These are phyloP conservation scores for Phoenoteleia sp. DNA, from an alignment of 2,888 invertebrate genomes.

Conservation along the genomic window DNA sequence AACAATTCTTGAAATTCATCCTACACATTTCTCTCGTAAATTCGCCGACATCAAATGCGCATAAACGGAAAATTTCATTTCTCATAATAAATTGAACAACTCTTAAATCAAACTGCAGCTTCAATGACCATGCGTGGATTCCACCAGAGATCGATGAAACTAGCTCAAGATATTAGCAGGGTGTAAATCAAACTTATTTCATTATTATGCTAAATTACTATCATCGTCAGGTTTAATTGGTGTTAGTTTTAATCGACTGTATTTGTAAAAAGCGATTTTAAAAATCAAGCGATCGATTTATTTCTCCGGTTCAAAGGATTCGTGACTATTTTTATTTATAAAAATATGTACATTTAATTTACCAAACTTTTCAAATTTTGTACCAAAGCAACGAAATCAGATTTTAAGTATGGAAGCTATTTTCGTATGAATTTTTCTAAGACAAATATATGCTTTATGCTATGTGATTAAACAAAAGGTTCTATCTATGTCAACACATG, in stretches of 20 bases:
- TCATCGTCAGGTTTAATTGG: background rate
- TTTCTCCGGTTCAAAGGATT: background rate
- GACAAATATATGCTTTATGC: no score
- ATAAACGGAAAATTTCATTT: constrained; percentile 54
- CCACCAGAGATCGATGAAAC: constrained; percentile 37
- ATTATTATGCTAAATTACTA: constrained; percentile 39
- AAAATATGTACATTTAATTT: no score
- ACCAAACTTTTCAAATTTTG: no score
- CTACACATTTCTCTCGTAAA: constrained; percentile 36
- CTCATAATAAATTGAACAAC: constrained; percentile 57
- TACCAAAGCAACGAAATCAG: no score
- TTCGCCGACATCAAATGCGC: constrained; percentile 15
- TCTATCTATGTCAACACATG: no score
- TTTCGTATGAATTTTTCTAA: no score
- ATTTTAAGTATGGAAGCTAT: no score
- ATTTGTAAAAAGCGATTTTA: background rate
- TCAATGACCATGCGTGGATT: constrained; percentile 46
- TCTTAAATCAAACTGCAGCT: constrained; percentile 49
- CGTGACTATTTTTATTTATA: background rate
- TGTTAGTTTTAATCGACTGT: background rate
- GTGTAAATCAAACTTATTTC: constrained; percentile 58
- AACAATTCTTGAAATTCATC: constrained; percentile 27
- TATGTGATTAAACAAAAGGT: no score
- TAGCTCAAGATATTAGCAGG: constrained; percentile 65
- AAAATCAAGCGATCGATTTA: background rate